Base-by-base conservation (phyloP, 1,140 invertebrate genomes). In the Dinothrombium tinctorium region DNA sequence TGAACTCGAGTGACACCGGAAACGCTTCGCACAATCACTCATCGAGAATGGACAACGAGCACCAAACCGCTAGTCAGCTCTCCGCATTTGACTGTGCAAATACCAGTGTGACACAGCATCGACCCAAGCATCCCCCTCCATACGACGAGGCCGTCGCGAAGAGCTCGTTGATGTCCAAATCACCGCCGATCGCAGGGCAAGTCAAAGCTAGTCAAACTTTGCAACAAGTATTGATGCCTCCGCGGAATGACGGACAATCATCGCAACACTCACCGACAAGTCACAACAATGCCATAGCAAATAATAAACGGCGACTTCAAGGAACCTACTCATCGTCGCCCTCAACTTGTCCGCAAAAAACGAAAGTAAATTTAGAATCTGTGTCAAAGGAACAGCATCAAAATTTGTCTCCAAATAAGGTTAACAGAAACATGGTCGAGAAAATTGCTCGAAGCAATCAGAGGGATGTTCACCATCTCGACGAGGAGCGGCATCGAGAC, bases 81-180 rank as follows among this genome's bases (percentile, higher is more conserved):
- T n/a, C n/a, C n/a, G n/a, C n/a, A n/a, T n/a, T n/a, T n/a, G 33
- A 35, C 12, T 35, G 12, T 17, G 20, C 8, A 20, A 35, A 9
- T 19, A 35, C 17, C 21, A 9, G 22, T 31, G 21, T 38, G 11
- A 42, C 37, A 37, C 46, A 28, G n/a, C 42, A 49, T 33, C 32
- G 50, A 23, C 50, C 50, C 15, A 45, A 43, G 31, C 42, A 48
- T 39, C 50, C 50, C 21, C 50, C 50, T 23, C 49, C 54, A 37
- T 45, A 47, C 20, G 33, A 47, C 7, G 44, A 45, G 29, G 43
- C 48, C 9, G 19, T 44, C 20, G 40, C 36, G 26, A 36, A 42
- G 33, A 37, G 39, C 35, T 31, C 45, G 33, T 42, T 40, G 11
- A 38, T 35, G 12, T 4, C 11, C 11, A 14, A 9, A 7, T 19